These are phyloP conservation scores for Babyrousa celebensis DNA, from an alignment of 2,797 vertebrate species.

Conservation along the genomic window DNA sequence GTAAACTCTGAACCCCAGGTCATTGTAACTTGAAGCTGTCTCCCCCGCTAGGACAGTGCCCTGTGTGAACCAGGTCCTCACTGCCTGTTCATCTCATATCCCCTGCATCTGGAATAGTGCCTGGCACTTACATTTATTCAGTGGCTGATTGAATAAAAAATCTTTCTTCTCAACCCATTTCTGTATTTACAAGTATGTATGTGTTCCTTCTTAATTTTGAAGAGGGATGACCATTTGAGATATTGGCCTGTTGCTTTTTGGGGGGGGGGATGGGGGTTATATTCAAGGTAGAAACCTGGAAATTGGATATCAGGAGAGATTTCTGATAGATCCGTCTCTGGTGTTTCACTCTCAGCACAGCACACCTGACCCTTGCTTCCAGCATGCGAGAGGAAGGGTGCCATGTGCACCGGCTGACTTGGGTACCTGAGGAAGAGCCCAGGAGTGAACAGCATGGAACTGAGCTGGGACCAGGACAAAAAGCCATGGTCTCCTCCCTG, in stretches of 20 bases:
- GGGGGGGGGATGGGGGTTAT: neutral
- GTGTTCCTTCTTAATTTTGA: conserved; percentile 22
- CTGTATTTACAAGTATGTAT: neutral
- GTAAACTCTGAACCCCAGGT: neutral
- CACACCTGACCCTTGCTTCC: neutral
- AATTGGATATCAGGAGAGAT: neutral
- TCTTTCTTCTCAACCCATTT: neutral
- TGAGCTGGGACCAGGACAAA: neutral
- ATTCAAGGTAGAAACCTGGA: neutral
- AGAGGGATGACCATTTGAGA: neutral
- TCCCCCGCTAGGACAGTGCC: neutral
- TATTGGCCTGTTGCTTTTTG: neutral
- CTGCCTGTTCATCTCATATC: neutral
- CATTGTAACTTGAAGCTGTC: neutral
- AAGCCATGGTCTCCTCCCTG: neutral
- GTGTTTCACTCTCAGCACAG: neutral
- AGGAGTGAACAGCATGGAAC: neutral
- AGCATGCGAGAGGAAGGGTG: neutral
- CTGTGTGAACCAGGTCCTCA: neutral
- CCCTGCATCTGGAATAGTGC: neutral
- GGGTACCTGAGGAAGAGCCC: neutral
- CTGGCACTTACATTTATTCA: neutral
- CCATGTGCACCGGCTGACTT: neutral
- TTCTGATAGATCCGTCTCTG: neutral
- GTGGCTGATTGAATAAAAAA: neutral